These are phyloP conservation scores for Halcyon senegalensis DNA, from an alignment of 2,113 vertebrate genomes.

Conservation along the genomic window DNA sequence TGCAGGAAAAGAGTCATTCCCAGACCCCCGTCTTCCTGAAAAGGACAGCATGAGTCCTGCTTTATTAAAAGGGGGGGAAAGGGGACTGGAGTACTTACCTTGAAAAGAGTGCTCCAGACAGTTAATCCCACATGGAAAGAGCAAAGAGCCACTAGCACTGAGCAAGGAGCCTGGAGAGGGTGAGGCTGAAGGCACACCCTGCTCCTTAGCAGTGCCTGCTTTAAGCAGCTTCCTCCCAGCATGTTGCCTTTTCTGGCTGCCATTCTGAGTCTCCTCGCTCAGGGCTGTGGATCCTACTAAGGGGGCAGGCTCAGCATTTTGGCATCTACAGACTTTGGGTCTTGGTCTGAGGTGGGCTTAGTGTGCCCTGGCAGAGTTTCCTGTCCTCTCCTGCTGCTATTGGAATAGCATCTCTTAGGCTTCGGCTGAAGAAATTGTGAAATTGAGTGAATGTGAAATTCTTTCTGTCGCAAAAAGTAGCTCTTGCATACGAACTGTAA, in stretches of 20 bases:
- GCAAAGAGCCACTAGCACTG: neutral
- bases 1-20: neutral
- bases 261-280: neutral
- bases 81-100: neutral
- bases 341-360: neutral
- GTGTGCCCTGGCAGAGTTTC: neutral
- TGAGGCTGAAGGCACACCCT: neutral
- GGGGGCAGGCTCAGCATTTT: neutral
- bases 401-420: neutral
- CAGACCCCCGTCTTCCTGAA: neutral
- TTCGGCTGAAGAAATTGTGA: neutral
- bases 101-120: neutral
- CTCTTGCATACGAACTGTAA: neutral
- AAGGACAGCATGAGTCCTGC: neutral
- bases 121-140: neutral
- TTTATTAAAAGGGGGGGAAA: neutral
- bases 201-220: neutral
- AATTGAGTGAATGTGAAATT: neutral
- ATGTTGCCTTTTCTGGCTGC: neutral
- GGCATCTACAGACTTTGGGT: neutral
- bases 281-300: neutral
- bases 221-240: neutral
- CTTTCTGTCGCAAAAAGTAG: neutral
- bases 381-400: neutral
- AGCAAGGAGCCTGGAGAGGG: neutral